Percentiles rank a stretch among this genome's conserved stretches.
These are phyloP conservation scores for Graptemys geographica DNA, from an alignment of 2,797 vertebrate species.

Conservation along the genomic window DNA sequence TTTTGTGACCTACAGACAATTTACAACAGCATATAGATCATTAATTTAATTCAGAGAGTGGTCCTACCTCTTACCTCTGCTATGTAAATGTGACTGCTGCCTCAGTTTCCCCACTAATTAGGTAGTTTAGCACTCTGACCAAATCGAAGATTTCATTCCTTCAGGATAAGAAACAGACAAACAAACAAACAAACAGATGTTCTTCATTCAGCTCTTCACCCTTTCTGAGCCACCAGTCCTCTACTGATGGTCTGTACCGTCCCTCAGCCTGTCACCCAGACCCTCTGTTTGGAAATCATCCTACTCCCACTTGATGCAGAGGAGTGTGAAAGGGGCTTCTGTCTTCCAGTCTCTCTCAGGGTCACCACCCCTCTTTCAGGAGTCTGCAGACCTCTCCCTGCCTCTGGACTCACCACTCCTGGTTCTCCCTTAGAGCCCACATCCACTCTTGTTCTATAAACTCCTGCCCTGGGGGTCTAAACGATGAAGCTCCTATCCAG, in stretches of 20 bases:
- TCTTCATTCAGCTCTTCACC: neutral
- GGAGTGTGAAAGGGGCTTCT: neutral
- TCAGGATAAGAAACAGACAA: neutral
- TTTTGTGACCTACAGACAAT: neutral
- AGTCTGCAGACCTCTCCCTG: neutral
- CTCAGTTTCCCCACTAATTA: accelerated
- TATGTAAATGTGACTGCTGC: accelerated
- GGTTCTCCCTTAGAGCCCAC: neutral
- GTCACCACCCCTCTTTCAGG: neutral
- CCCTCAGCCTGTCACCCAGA: neutral
- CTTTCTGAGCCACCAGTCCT: neutral
- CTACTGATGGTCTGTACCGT: neutral
- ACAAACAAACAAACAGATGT: neutral
- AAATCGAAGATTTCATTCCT: neutral
- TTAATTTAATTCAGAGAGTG: neutral
- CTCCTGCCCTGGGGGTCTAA: neutral
- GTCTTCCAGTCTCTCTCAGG: neutral
- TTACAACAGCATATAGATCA: neutral
- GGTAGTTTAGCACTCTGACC: neutral
- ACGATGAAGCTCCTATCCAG: neutral
- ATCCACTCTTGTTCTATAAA: neutral
- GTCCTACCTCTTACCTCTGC: neutral
- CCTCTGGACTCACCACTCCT: neutral
- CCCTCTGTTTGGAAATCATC: neutral
- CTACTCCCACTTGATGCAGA: neutral